phyloP scores from a whole-genome alignment of 2,888 invertebrate genomes.

The Perizoma flavofasciatum region DNA sequence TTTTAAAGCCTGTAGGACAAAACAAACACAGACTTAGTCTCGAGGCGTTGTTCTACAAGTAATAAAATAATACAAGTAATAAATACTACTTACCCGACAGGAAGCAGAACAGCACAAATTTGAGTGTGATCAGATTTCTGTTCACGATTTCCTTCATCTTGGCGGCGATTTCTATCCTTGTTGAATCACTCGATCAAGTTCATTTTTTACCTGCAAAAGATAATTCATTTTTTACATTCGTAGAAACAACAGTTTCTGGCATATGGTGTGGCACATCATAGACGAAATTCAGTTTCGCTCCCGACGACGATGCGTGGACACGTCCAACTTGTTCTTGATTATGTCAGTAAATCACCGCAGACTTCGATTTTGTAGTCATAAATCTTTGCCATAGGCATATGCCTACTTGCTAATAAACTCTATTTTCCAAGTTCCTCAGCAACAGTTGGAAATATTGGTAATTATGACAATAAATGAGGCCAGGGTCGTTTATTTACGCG shows the following conservation, averaged over 20 bases:
- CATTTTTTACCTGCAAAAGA: slow-evolving; percentile 36
- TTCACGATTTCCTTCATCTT: slow-evolving; percentile 82
- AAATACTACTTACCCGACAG: slow-evolving; percentile 86
- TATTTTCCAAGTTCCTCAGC: too few relatives aligned
- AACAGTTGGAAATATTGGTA: neutral
- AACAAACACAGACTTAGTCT: too few relatives aligned
- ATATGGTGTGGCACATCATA: neutral
- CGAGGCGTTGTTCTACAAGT: too few relatives aligned
- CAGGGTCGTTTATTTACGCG: slow-evolving; percentile 66
- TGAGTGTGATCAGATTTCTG: slow-evolving; percentile 89
- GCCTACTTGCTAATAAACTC: too few relatives aligned
- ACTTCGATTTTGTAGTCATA: neutral
- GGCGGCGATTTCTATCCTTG: slow-evolving; percentile 24
- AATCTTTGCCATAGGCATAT: too few relatives aligned
- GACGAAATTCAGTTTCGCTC: too few relatives aligned
- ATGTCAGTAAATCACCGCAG: too few relatives aligned
- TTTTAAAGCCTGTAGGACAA: too few relatives aligned
- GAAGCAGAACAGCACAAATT: slow-evolving; percentile 91
- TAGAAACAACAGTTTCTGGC: neutral
- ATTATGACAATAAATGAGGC: slow-evolving; percentile 50
- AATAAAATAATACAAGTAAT: neutral
- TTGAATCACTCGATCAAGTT: slow-evolving; percentile 27
- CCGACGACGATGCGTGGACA: too few relatives aligned
- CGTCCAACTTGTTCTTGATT: neutral
- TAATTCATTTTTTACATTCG: slow-evolving; percentile 14